Base-by-base conservation (phyloP, 2,113 vertebrate species). In the Poeciliopsis occidentalis region DNA sequence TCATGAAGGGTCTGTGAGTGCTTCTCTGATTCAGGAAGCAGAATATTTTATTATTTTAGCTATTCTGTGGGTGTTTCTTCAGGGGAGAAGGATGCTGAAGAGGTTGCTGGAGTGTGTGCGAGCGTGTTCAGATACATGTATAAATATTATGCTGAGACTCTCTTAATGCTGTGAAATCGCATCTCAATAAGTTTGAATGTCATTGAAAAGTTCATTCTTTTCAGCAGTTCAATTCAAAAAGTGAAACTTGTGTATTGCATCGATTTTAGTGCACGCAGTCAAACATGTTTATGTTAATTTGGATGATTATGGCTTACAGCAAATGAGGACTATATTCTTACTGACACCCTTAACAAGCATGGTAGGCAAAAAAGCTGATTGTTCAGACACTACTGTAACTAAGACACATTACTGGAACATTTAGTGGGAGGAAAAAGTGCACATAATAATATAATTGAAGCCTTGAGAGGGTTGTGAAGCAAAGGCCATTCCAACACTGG, bases 41-140 rank as follows among this genome's bases (percentile, higher is more conserved):
- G 60, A 57, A 57, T 73, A 64, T 82, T 83, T 75, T 29, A 63
- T 73, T 69, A 82, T 83, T 85, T 86, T 37, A 69, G 83, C 51
- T 57, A 57, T 57, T 57, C 51, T n/a, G 51, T n/a, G 51, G 22
- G 24, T 24, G 51, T 57, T 57, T 57, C 51, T 57, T 57, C 24
- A n/a, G 51, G 24, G 51, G 22, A 57, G 51, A 57, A 57, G 8
- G 22, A n/a, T 57, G 51, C 51, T 57, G 51, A 57, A 57, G 51
- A 57, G 51, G 22, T n/a, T 57, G 51, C 51, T 57, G 51, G 51
- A n/a, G 22, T 1, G 44, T 37, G 34, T 37, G 34, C 15, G 34
- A 12, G 34, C 15, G 8, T 57, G 51, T 24, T 57, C 24, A 57
- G 24, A 57, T 57, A 57, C 22, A 57, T 57, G 51, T 7, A 57